Base-by-base conservation (phyloP, 2,888 invertebrate genomes). In the Gandaritis pyraliata region DNA sequence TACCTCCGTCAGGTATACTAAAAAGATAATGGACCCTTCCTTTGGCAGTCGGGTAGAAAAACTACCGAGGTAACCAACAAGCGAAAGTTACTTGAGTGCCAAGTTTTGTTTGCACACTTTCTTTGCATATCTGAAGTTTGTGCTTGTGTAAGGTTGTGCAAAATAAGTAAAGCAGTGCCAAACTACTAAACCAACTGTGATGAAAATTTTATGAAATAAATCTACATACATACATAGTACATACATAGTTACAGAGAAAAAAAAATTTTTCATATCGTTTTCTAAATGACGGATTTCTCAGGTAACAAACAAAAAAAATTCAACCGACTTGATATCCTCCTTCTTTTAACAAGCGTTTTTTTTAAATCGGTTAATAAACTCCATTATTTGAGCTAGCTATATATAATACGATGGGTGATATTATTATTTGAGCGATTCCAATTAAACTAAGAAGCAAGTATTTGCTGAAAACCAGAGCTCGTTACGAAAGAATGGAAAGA, bases 391-490 rank as follows among this genome's bases (percentile, higher is more conserved):
- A 23, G 23, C 23, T 23, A 23, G 23, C 23, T 23, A 5, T 2
- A 57, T 15, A 18, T 41, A 43, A 43, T 43, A 16, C 33, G 13
- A 15, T 12, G 6, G 13, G 43, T 39, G 10, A 38, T 29, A 29
- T 33, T 38, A 23, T 41, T 43, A 39, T 52, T 43, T 55, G 18
- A 46, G 58, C 7, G 47, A 10, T n/a, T 33, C 41, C 46, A 58
- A 63, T 54, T 43, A 46, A 62, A 50, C n/a, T 23, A 55, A 52
- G 55, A 3, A 48, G 45, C 29, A 13, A n/a, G 57, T 56, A 47
- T 48, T 59, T 56, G 50, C 55, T 46, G 47, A 58, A 47, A 54
- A 55, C 36, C 56, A 57, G 54, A 46, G 2, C 63, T 58, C 62
- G 54, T 57, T 61, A 53, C 12, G 30, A 36, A 55, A 51, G 45